Percentiles rank a stretch among this genome's conserved stretches.
Conservation (phyloP, 1,140 invertebrate genomes). For the Diorhabda elongata region DNA sequence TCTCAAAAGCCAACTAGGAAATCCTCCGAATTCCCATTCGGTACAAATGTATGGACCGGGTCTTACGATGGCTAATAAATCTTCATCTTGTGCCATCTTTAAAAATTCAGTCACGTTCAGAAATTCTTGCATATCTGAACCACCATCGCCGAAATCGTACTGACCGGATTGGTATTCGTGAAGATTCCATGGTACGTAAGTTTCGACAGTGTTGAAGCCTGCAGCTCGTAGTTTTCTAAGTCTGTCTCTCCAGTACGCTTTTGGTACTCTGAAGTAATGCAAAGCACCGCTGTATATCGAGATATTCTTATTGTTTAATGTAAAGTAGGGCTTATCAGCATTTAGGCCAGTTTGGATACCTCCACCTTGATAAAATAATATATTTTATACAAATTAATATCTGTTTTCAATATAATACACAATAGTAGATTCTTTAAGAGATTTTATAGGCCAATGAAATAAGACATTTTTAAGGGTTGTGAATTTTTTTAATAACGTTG, state of each 20-base stretch:
- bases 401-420: too few relatives aligned
- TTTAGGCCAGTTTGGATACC: slow-evolving; percentile 31
- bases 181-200: slow-evolving; percentile 92
- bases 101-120: slow-evolving; percentile 63
- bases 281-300: slow-evolving; percentile 64
- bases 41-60: slow-evolving; percentile 94
- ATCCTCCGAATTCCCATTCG: slow-evolving; percentile 62
- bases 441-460: too few relatives aligned
- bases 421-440: too few relatives aligned
- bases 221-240: slow-evolving; percentile 37
- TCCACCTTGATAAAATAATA: slow-evolving; percentile 26
- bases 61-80: slow-evolving; percentile 77
- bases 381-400: too few relatives aligned
- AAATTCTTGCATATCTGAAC: slow-evolving; percentile 66
- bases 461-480: too few relatives aligned
- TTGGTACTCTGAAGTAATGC: slow-evolving; percentile 85
- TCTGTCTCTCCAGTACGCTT: slow-evolving; percentile 41
- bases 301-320: slow-evolving; percentile 35
- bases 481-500: too few relatives aligned
- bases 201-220: slow-evolving; percentile 86
- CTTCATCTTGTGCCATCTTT: slow-evolving; percentile 74
- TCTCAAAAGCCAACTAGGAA: slow-evolving; percentile 29
- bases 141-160: slow-evolving; percentile 67
- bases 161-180: slow-evolving; percentile 68
- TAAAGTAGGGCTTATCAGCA: slow-evolving; percentile 32